Evolutionary conservation across 2,113 vertebrate species (phyloP), one percentile per base, ranked within the genome.

Genomic region (Perca fluviatilis): DNA sequence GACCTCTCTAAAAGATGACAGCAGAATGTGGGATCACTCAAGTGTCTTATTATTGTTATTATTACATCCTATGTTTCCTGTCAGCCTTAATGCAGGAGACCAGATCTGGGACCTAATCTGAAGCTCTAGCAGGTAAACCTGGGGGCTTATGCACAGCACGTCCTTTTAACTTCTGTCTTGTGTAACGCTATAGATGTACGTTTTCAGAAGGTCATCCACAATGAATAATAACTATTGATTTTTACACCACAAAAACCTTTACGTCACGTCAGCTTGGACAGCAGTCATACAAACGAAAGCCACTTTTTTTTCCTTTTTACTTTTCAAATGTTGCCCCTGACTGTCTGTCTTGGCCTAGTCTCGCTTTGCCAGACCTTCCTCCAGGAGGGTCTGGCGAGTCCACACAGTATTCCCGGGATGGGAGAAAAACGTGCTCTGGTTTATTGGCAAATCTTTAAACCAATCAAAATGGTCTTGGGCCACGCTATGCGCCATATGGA

Each of bases 21-120:
- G 11, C 36, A 49, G 25, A 66, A 79, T 47, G 43, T 54, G 72
- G 49, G 23, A 58, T 54, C 43, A 53, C 14, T 21, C 0, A 27
- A 69, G 46, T 33, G 65, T 47, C 53, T 76, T 65, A 62, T 43
- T 56, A 54, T 66, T 30, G 25, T 71, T 30, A 76, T 79, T 30
- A 77, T 53, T 66, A 66, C 18, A 79, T 36, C 23, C 30, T 50
- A 57, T 71, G n/a, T 67, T 57, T 62, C 18, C 54, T 69, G 71
- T 79, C 58, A 70, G 6, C 33, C 43, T 73, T 25, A 74, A 30
- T 46, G 46, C 53, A 75, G n/a, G 47, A 62, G n/a, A 60, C 6
- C 43, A 40, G 27, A 50, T 2, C 25, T 18, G 40, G 25, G 6
- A n/a, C 23, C 18, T 33, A 12, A 18, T 4, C 53, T 2, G 0